phyloP scores from a whole-genome alignment of 2,113 vertebrate species.

The Nycticorax nycticorax region DNA sequence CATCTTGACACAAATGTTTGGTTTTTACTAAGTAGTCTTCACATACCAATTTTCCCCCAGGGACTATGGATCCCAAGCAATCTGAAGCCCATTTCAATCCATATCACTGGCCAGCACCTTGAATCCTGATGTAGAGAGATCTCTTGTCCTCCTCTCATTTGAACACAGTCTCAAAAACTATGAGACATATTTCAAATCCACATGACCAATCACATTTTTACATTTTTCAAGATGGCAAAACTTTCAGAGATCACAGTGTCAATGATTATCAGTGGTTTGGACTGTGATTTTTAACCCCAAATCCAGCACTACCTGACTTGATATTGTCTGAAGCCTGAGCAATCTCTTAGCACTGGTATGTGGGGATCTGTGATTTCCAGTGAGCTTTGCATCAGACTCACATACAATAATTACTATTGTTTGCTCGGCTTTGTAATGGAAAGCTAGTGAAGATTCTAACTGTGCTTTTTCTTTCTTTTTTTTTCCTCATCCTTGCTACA shows the following conservation, averaged over 20 bases:
- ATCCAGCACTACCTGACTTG: not conserved
- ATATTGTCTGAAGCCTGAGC: not conserved
- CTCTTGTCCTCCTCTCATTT: not conserved
- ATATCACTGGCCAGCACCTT: not conserved
- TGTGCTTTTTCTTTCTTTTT: not conserved
- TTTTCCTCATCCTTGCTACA: not conserved
- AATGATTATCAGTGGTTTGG: not conserved
- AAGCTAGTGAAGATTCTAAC: not conserved
- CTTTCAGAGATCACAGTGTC: not conserved
- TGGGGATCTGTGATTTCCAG: not conserved
- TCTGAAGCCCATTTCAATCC: not conserved
- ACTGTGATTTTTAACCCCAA: not conserved
- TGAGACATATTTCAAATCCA: not conserved
- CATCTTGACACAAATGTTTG: slow-evolving; percentile 3
- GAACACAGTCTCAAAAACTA: not conserved
- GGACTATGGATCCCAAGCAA: not conserved
- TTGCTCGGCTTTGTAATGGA: not conserved
- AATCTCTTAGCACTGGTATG: not conserved
- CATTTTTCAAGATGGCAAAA: not conserved
- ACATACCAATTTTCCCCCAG: not conserved
- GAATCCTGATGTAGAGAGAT: not conserved
- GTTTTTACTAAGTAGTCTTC: not conserved
- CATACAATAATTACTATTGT: not conserved
- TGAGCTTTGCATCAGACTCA: not conserved
- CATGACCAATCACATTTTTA: not conserved